Conservation (phyloP, 2,888 invertebrate genomes). For the Exephanes ischioxanthus region DNA sequence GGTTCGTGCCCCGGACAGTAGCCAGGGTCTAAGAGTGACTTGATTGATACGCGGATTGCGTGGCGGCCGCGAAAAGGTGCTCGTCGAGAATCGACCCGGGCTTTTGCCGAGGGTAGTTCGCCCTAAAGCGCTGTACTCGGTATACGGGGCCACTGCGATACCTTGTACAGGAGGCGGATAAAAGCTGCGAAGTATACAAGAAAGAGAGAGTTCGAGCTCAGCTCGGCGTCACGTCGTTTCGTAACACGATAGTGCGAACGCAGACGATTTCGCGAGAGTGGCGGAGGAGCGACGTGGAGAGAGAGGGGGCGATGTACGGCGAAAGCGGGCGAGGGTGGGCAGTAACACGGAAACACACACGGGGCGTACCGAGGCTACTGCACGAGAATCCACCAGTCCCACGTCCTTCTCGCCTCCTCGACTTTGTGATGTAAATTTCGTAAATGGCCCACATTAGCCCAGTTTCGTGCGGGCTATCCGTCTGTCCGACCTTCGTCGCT, state of each 20-base stretch:
- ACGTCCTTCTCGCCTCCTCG: constrained; percentile 27
- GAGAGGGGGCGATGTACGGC: background rate
- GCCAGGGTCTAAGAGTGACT: constrained; percentile 69
- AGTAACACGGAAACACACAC: constrained; percentile 16
- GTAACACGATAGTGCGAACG: constrained; percentile 51
- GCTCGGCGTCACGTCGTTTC: constrained; percentile 33
- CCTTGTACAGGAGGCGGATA: constrained; percentile 1
- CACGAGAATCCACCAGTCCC: constrained; percentile 5
- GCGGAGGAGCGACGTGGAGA: constrained; percentile 3
- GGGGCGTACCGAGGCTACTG: background rate
- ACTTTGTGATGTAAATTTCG: constrained; percentile 77
- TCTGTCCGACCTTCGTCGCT: constrained; percentile 57
- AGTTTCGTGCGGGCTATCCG: constrained; percentile 60
- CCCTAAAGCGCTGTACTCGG: background rate
- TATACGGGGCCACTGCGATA: background rate
- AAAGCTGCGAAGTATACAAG: constrained; percentile 44
- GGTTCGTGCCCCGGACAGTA: constrained; percentile 50
- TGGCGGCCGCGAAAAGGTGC: constrained; percentile 77
- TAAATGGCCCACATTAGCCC: constrained; percentile 76
- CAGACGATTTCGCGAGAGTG: constrained; percentile 46
- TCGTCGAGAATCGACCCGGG: constrained; percentile 66
- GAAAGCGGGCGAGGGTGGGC: constrained; percentile 11
- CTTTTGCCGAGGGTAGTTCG: constrained; percentile 10
- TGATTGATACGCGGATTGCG: constrained; percentile 82
- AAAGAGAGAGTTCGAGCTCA: background rate